Conservation (phyloP, 2,113 vertebrate genomes). For the Chiloscyllium plagiosum region DNA sequence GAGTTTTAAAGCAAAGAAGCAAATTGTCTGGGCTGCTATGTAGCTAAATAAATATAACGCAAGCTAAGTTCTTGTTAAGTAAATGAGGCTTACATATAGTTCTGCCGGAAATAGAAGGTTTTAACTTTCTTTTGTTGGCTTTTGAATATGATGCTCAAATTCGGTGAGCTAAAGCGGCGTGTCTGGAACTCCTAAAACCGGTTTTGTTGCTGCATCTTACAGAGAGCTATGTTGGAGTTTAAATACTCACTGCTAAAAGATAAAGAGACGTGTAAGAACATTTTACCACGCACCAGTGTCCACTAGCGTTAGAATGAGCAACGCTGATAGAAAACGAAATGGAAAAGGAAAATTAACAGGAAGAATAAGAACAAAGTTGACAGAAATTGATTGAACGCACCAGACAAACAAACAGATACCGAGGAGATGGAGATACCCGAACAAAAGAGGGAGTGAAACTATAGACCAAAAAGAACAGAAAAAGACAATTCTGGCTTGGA, state of each 20-base stretch:
- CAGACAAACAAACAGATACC: neutral
- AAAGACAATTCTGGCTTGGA: neutral
- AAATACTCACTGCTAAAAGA: neutral
- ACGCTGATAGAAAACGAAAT: neutral
- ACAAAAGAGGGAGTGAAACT: neutral
- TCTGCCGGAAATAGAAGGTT: slow-evolving; percentile 7
- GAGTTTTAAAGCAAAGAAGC: neutral
- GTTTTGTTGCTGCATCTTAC: neutral
- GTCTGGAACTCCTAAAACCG: neutral
- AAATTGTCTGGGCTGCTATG: neutral
- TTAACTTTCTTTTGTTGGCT: slow-evolving; percentile 11
- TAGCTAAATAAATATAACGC: neutral
- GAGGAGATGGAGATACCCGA: neutral
- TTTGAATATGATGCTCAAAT: slow-evolving; percentile 9
- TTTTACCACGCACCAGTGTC: neutral
- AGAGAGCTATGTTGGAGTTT: neutral
- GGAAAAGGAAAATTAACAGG: neutral
- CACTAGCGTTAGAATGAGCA: neutral
- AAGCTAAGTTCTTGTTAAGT: neutral
- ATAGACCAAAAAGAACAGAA: neutral
- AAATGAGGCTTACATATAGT: neutral
- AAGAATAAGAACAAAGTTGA: neutral
- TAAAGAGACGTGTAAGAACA: too few species aligned
- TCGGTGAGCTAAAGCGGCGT: neutral
- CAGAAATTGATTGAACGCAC: neutral